phyloP scores from a whole-genome alignment of 2,888 invertebrate genomes.

The Agapostemon virescens region DNA sequence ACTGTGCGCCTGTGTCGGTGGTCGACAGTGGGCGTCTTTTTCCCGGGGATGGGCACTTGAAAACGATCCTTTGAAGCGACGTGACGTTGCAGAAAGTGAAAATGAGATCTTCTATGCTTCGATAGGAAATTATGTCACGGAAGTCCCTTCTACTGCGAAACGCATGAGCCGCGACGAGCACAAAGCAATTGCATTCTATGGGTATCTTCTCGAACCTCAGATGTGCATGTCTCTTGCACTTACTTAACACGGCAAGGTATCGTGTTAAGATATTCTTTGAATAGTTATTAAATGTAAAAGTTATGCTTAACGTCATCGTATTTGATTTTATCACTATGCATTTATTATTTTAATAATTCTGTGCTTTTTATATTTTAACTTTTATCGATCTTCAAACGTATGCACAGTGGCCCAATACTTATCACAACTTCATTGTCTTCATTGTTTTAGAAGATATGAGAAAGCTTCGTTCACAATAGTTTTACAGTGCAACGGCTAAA shows the following conservation, averaged over 20 bases:
- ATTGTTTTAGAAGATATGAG: too few species aligned
- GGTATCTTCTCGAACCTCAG: background rate
- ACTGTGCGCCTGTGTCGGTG: slow-evolving; percentile 11
- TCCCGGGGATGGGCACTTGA: slow-evolving; percentile 28
- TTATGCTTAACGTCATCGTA: too few species aligned
- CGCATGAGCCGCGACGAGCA: background rate
- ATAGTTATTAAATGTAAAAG: background rate
- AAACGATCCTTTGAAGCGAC: slow-evolving; percentile 48
- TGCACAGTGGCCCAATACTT: too few species aligned
- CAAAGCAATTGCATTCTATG: background rate
- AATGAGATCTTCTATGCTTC: slow-evolving; percentile 40
- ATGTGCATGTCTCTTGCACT: background rate
- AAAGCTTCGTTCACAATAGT: too few species aligned
- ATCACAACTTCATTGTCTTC: too few species aligned
- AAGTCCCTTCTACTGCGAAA: slow-evolving; percentile 14
- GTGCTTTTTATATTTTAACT: too few species aligned
- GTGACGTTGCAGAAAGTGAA: slow-evolving; percentile 41
- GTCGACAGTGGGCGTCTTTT: slow-evolving; percentile 31
- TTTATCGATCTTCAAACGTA: too few species aligned
- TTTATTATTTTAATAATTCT: too few species aligned
- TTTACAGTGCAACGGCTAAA: too few species aligned
- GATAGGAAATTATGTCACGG: slow-evolving; percentile 43
- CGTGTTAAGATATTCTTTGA: background rate
- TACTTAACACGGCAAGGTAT: background rate
- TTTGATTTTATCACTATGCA: too few species aligned